Evolutionary conservation across 1,140 invertebrate species (phyloP).

Genomic region (Protaetia brevitarsis): DNA sequence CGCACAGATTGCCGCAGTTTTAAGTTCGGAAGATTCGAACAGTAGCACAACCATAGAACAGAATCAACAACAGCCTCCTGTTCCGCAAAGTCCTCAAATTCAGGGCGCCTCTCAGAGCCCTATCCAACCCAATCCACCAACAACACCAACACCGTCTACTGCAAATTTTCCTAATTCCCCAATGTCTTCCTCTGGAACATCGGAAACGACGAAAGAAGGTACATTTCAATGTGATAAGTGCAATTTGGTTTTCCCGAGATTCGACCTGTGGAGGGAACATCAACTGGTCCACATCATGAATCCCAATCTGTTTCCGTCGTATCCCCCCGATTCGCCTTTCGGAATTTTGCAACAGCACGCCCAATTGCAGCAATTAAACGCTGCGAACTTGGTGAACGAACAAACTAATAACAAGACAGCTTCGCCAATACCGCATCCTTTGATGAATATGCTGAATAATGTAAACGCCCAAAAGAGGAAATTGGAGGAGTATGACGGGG

Average conservation of each 20-base stretch:
- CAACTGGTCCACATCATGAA: conserved; percentile 95
- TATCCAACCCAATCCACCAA: conserved; percentile 48
- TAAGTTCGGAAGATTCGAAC: conserved; percentile 85
- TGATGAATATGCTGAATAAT: conserved; percentile 67
- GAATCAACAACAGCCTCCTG: conserved; percentile 47
- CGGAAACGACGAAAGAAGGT: conserved; percentile 64
- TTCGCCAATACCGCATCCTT: conserved; percentile 56
- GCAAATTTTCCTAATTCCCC: conserved; percentile 59
- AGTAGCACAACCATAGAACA: conserved; percentile 68
- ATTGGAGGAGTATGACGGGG: conserved; percentile 71
- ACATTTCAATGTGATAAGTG: conserved; percentile 94
- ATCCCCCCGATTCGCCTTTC: conserved; percentile 84
- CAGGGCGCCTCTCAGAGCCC: conserved; percentile 45
- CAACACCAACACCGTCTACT: conserved; percentile 59
- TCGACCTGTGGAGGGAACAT: conserved; percentile 92
- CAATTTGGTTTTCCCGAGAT: conserved; percentile 82
- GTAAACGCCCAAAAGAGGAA: conserved; percentile 67
- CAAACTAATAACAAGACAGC: conserved; percentile 51
- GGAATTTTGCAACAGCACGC: conserved; percentile 92
- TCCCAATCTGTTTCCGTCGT: conserved; percentile 82
- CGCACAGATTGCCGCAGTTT: conserved; percentile 81
- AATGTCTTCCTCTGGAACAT: conserved; percentile 40
- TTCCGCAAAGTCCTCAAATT: conserved; percentile 41
- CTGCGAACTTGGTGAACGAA: conserved; percentile 52
- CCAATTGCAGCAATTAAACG: conserved; percentile 64